Evolutionary conservation across 2,888 invertebrate species (phyloP).

Genomic region (Drosophila hamatofila): DNA sequence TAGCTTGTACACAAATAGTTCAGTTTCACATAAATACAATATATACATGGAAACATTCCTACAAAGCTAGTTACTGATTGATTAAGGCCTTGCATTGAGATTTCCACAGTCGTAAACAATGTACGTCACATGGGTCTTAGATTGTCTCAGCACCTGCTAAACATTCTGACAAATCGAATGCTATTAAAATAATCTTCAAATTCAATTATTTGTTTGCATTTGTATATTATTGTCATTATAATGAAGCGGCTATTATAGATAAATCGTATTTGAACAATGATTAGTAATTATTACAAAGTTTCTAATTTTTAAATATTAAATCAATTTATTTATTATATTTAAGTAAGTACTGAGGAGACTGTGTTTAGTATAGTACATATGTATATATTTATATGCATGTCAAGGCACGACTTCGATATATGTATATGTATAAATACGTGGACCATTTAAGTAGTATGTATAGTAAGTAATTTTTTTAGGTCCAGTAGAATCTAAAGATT

Average conservation of each 20-base stretch:
- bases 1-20: slow-evolving; percentile 39
- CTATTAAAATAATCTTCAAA: slow-evolving; percentile 25
- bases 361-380: no score
- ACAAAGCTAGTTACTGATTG: slow-evolving; percentile 51
- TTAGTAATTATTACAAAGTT: neutral
- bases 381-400: no score
- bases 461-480: no score
- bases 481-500: no score
- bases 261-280: neutral
- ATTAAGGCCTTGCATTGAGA: slow-evolving; percentile 46
- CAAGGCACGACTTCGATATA: no score
- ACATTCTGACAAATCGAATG: slow-evolving; percentile 22
- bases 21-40: slow-evolving; percentile 44
- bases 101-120: slow-evolving; percentile 46
- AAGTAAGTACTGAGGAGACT: no score
- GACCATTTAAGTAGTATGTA: no score
- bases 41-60: slow-evolving; percentile 27
- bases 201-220: slow-evolving; percentile 2
- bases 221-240: neutral
- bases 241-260: neutral
- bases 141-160: slow-evolving; percentile 25
- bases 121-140: slow-evolving; percentile 30
- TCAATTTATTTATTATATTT: no score
- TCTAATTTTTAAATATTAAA: no score
- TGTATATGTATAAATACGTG: no score